Evolutionary conservation across 1,140 invertebrate genomes (phyloP).

Genomic region (Anastatus disparis): DNA sequence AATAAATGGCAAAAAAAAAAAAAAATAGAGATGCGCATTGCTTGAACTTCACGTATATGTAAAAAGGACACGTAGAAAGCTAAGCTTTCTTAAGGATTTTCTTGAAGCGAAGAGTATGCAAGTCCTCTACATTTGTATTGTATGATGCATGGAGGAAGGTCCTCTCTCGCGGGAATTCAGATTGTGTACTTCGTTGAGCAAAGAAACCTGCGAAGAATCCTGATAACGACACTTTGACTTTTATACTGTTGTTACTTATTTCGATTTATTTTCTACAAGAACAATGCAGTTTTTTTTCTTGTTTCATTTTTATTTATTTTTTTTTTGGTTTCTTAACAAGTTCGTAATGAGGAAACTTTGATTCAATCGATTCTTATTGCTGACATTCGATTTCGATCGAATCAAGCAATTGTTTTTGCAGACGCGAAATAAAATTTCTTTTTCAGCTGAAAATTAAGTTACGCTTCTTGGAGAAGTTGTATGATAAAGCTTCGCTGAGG

Average conservation of each 20-base stretch:
- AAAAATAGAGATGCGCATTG: slow-evolving; percentile 25
- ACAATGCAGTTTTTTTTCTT: not conserved
- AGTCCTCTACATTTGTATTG: slow-evolving; percentile 37
- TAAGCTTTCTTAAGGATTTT: slow-evolving; percentile 48
- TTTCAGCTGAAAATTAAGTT: too few species aligned
- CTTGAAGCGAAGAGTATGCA: slow-evolving; percentile 16
- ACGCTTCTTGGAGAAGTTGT: not conserved
- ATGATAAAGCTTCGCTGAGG: not conserved
- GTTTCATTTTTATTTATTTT: not conserved
- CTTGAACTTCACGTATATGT: slow-evolving; percentile 42
- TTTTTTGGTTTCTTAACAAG: too few species aligned
- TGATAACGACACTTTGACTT: slow-evolving; percentile 34
- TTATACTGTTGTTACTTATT: not conserved
- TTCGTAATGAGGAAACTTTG: too few species aligned
- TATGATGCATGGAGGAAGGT: slow-evolving; percentile 44
- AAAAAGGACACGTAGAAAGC: slow-evolving; percentile 46
- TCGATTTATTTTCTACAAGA: slow-evolving; percentile 4
- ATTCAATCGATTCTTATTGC: too few species aligned
- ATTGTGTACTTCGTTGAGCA: slow-evolving; percentile 24
- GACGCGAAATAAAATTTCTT: too few species aligned
- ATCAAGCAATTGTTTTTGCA: too few species aligned
- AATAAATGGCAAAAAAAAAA: slow-evolving; percentile 16
- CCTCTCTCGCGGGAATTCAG: slow-evolving; percentile 41
- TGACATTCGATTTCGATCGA: too few species aligned
- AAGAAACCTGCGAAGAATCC: slow-evolving; percentile 21